Evolutionary conservation across 2,797 vertebrate genomes (phyloP), one percentile per base, ranked within the genome.

Genomic region (Delichon dasypus): DNA sequence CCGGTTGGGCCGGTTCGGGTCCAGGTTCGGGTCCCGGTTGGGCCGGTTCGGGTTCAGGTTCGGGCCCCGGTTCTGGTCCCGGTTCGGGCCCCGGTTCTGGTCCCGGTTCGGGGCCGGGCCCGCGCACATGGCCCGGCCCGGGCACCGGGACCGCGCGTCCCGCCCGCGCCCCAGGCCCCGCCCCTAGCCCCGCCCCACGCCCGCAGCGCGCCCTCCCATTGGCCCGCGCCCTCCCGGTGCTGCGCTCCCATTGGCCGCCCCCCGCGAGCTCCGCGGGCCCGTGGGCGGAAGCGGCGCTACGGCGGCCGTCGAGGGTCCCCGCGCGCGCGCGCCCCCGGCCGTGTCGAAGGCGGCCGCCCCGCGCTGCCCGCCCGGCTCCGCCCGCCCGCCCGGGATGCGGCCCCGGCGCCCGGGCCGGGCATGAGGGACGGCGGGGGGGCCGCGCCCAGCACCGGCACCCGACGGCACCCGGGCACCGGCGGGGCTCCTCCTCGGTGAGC

Each of bases 401-500:
- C 38, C 76, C 87, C 72, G 86, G 82, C 32, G 58, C 58, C 83
- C 80, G n/a, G 50, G 27, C 60, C 65, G 86, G 93, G 38, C 89
- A 81, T 88, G 92, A 84, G 74, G 89, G 89, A 75, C 84, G 84
- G 92, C 88, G 85, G 79, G 79, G 66, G 91, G 53, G 70, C 88
- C 79, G 79, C 58, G 80, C 13, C 64, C 79, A 90, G 47, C 79
- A 75, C 78, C 88, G 83, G 88, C 73, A 85, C 84, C 61, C 88
- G 44, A 87, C 38, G 50, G 88, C 67, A 70, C 67, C 66, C 81
- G 81, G 82, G 89, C 42, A 89, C 57, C 77, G 89, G 78, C 88
- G 77, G 89, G 85, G 86, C 82, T 83, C 65, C 65, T 68, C 65
- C 65, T 68, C 66, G 66, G 66, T 50, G 66, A 68, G 65, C 65